These are phyloP conservation scores for Conger conger DNA, from an alignment of 2,113 vertebrate species.

Conservation along the genomic window DNA sequence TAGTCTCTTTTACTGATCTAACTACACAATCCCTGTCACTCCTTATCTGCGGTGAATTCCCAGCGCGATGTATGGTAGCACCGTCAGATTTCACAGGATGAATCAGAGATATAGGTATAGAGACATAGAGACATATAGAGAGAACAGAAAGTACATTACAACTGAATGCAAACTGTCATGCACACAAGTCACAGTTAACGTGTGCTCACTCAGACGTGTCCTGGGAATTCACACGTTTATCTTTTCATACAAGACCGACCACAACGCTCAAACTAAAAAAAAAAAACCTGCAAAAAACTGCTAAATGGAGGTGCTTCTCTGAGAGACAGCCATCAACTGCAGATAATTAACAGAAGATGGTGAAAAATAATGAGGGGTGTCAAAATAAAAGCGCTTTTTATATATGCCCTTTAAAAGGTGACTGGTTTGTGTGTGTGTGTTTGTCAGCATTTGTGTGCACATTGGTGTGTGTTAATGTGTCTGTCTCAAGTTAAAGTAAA, in stretches of 20 bases:
- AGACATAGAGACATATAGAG: neutral
- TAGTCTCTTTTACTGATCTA: neutral
- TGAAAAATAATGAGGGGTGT: neutral
- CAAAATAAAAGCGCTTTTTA: neutral
- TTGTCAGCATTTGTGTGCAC: neutral
- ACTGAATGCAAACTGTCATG: neutral
- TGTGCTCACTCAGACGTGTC: neutral
- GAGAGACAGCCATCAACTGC: constrained; percentile 43
- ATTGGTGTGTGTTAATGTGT: constrained; percentile 26
- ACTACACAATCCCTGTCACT: neutral
- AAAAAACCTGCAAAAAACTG: neutral
- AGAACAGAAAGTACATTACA: neutral
- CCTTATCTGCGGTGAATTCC: neutral
- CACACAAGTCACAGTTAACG: neutral
- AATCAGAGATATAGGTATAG: neutral
- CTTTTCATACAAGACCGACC: neutral
- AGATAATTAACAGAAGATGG: neutral
- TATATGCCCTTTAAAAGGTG: too few relatives aligned
- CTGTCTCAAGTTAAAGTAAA: too few relatives aligned
- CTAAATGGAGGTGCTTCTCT: neutral
- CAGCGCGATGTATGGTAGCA: too few relatives aligned
- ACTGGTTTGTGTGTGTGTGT: neutral
- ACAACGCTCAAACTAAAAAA: neutral
- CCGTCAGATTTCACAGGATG: neutral
- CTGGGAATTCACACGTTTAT: neutral